Conservation (phyloP, 2,888 invertebrate genomes). For the Cataglyphis cursor region DNA sequence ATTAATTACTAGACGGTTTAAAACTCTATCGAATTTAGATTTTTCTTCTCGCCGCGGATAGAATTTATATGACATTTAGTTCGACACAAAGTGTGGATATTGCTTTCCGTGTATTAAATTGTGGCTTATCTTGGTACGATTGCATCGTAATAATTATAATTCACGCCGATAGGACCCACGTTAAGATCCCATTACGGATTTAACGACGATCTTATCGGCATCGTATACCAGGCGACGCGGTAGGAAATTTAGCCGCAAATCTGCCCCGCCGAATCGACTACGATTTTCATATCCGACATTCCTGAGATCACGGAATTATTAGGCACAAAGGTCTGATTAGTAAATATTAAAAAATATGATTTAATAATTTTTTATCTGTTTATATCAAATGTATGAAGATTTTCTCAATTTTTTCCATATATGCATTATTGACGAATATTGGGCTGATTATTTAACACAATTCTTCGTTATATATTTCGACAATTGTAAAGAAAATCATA, state of each 20-base stretch:
- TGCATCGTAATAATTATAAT: conserved; percentile 75
- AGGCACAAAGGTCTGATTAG: background rate
- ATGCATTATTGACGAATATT: background rate
- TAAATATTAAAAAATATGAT: background rate
- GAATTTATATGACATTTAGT: conserved; percentile 16
- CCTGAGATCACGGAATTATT: conserved; percentile 11
- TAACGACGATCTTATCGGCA: conserved; percentile 76
- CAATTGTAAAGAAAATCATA: background rate
- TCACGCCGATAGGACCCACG: conserved; percentile 69
- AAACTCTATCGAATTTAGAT: background rate
- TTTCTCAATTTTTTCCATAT: background rate
- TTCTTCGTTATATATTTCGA: background rate
- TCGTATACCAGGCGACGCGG: conserved; percentile 67
- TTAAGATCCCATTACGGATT: conserved; percentile 81
- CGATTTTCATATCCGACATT: conserved; percentile 42
- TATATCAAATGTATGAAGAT: background rate
- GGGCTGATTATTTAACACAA: background rate
- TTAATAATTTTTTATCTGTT: background rate
- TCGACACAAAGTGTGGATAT: background rate
- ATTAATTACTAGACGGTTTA: background rate
- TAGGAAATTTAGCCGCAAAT: conserved; percentile 78
- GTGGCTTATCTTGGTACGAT: conserved; percentile 48
- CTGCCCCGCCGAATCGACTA: conserved; percentile 65
- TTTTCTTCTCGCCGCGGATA: background rate
- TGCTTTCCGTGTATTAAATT: conserved; percentile 41